These are phyloP conservation scores for Drosophila trapezifrons DNA, from an alignment of 1,140 invertebrate genomes.

Conservation along the genomic window DNA sequence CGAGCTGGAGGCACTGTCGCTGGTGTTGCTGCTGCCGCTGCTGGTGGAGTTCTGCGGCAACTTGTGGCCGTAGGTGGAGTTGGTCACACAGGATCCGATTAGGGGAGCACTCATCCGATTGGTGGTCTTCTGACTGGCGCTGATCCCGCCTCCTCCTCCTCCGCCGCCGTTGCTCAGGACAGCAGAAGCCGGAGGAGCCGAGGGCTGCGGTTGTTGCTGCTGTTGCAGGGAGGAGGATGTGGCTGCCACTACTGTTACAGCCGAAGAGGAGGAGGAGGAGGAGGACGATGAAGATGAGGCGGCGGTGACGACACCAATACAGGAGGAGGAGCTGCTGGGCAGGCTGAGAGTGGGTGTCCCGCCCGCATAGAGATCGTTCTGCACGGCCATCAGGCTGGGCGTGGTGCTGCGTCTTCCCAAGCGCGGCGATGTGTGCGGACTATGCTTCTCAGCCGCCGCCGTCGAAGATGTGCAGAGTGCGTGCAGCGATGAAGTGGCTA, in stretches of 20 bases:
- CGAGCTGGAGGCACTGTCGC: conserved; percentile 61
- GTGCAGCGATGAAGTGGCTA: conserved; percentile 86
- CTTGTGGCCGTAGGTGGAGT: conserved; percentile 72
- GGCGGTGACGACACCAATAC: conserved; percentile 17
- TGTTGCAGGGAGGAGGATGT: conserved; percentile 24
- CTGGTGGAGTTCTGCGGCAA: conserved; percentile 54
- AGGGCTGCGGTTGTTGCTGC: conserved; percentile 53
- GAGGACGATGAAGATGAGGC: conserved; percentile 15
- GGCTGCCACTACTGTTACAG: conserved; percentile 22
- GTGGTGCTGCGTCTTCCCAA: conserved; percentile 78
- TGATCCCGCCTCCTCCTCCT: conserved; percentile 16
- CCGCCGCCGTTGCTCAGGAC: conserved; percentile 56
- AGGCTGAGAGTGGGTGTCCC: conserved; percentile 55
- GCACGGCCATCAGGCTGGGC: conserved; percentile 80
- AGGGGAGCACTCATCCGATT: conserved; percentile 82
- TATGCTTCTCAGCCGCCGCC: conserved; percentile 77
- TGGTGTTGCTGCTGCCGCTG: conserved; percentile 36
- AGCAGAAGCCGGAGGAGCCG: conserved; percentile 66
- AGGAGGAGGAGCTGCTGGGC: conserved; percentile 54
- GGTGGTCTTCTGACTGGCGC: conserved; percentile 66
- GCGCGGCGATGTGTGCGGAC: conserved; percentile 82
- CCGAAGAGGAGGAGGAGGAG: conserved; percentile 13
- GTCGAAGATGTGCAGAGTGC: conserved; percentile 84
- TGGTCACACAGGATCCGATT: conserved; percentile 66
- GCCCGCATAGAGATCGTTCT: conserved; percentile 81